Base-by-base conservation (phyloP, 2,888 invertebrate genomes). In the Machimus rusticus region DNA sequence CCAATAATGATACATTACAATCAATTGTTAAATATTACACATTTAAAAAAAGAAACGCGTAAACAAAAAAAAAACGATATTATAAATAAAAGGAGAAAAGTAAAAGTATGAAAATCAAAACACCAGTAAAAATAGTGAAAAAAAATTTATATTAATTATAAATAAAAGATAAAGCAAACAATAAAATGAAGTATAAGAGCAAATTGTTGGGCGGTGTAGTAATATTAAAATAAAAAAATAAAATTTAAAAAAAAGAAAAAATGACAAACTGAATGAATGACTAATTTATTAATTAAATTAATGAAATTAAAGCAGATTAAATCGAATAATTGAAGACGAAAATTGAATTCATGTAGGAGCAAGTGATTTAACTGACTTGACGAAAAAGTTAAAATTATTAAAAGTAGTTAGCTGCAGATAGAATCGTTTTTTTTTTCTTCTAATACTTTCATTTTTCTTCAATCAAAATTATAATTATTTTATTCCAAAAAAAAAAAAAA, bases 101-200 rank as follows among this genome's bases (percentile, higher is more conserved):
- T 57, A 37, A 66, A 82, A 82, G 28, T 66, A 82, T 82, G 82
- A 82, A 37, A 82, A 82, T 82, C 82, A 82, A 82, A 82, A 82
- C 82, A 82, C 82, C 82, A 82, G 82, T 82, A 82, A 82, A 46
- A 82, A 82, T 82, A 82, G 66, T 82, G 51, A 79, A 79, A 82
- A 82, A 57, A 31, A 12, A 5, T 82, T 82, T 82, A 85, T 85
- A 74, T 85, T 74, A 66, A 66, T 66, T 28, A 66, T 66, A 66
- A 23, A 66, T 66, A 66, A 66, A 66, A 66, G 23, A 66, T 66
- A 66, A 66, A 66, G 14, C 66, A 66, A 66, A 51, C 51, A 51
- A 51, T 51, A 51, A 51, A 51, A n/a, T 51, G 51, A 51, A 51
- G 51, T 51, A 16, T 74, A 84, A 84, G 28, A 55, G 23, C 84